These are phyloP conservation scores for Sarcoramphus papa DNA, from an alignment of 2,797 vertebrate genomes.

Conservation along the genomic window DNA sequence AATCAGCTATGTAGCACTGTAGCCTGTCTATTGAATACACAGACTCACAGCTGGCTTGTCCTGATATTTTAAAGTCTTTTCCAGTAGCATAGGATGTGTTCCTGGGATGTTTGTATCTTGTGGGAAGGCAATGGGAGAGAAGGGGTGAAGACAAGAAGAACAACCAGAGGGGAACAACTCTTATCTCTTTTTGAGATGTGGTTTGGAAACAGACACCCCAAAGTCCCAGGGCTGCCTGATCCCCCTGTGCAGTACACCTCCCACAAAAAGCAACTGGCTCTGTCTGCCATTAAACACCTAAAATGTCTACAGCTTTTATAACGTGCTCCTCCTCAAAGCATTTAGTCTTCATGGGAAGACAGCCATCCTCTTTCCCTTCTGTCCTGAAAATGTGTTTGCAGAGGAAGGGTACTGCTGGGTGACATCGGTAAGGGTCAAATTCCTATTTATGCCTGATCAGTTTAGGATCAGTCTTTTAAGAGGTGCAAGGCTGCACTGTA, in stretches of 20 bases:
- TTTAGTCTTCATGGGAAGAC: neutral
- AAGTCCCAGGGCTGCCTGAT: neutral
- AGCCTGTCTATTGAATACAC: neutral
- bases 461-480: neutral
- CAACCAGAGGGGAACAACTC: neutral
- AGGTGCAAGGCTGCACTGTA: neutral
- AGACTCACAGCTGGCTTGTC: neutral
- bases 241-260: rapidly evolving
- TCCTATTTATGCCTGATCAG: neutral
- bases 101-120: neutral
- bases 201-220: neutral
- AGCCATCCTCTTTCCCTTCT: neutral
- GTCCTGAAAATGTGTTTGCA: neutral
- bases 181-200: neutral
- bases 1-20: neutral
- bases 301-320: neutral
- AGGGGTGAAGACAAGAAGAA: neutral
- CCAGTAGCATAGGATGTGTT: neutral
- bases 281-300: neutral
- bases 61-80: neutral
- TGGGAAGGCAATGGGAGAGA: neutral
- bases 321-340: neutral
- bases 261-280: neutral
- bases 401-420: neutral
- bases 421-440: neutral